Conservation (phyloP, 2,797 vertebrate genomes). For the Tragelaphus oryx region DNA sequence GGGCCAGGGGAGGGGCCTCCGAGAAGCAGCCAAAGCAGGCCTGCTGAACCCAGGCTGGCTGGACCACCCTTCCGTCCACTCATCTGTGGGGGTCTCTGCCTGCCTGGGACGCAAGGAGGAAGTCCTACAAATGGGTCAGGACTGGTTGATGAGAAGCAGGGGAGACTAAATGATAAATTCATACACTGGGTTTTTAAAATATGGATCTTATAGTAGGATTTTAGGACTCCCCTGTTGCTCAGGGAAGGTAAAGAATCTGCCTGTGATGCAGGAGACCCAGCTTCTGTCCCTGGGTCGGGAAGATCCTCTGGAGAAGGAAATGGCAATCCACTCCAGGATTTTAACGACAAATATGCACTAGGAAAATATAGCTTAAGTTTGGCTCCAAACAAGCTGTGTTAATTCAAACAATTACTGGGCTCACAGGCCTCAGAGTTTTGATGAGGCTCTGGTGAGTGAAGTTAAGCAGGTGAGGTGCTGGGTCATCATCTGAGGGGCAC, state of each 20-base stretch:
- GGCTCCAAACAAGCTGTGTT: neutral
- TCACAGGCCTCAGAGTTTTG: neutral
- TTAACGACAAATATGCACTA: neutral
- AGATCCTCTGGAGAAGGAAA: neutral
- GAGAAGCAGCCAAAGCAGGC: neutral
- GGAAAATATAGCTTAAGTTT: neutral
- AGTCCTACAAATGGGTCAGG: neutral
- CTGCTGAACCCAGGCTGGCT: neutral
- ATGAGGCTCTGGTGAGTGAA: neutral
- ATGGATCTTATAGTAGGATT: neutral
- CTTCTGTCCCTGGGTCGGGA: neutral
- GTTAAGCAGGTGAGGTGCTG: neutral
- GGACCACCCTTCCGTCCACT: neutral
- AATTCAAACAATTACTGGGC: neutral
- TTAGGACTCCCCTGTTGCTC: neutral
- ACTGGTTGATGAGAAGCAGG: neutral
- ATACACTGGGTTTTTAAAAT: neutral
- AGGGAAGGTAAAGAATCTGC: neutral
- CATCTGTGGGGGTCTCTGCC: neutral
- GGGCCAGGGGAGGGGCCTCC: neutral
- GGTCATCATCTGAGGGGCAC: too few species aligned
- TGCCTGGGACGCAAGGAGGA: neutral
- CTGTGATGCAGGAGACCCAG: neutral
- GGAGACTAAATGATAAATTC: neutral
- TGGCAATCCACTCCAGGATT: neutral